Evolutionary conservation across 30 jellyfish, hydroid and myxozoan species (phyloP).

Genomic region (Aurelia aurita complex sp. Pacific): DNA sequence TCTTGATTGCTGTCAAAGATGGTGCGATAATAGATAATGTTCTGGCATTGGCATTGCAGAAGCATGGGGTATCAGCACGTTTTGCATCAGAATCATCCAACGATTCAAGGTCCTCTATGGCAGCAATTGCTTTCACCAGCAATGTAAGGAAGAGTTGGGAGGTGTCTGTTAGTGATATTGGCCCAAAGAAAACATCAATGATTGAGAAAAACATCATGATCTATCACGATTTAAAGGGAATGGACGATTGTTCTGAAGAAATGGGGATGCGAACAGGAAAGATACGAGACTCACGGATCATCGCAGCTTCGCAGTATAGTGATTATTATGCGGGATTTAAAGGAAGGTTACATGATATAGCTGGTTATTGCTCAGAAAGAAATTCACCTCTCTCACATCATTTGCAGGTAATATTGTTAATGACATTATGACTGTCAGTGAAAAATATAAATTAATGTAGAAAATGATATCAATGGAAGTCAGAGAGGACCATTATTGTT

Average conservation of each 20-base stretch:
- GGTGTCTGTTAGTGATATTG: neutral
- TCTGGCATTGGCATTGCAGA: constrained; percentile 30
- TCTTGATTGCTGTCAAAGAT: constrained; percentile 27
- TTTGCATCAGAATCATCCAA: constrained; percentile 13
- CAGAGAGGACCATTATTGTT: too few relatives aligned
- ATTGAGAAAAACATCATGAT: neutral
- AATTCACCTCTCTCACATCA: too few relatives aligned
- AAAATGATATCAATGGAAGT: too few relatives aligned
- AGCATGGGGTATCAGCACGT: constrained; percentile 33
- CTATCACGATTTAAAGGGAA: constrained; percentile 22
- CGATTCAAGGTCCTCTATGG: constrained; percentile 24
- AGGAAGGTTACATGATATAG: too few relatives aligned
- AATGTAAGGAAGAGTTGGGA: constrained; percentile 43
- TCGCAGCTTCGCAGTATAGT: constrained; percentile 6
- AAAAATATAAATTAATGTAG: too few relatives aligned
- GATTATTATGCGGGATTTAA: neutral
- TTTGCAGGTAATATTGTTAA: too few relatives aligned
- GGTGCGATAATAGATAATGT: neutral
- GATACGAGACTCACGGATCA: constrained; percentile 23
- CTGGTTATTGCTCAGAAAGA: too few relatives aligned
- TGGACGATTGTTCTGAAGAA: constrained; percentile 53
- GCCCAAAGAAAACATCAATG: neutral
- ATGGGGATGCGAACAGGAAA: constrained; percentile 34
- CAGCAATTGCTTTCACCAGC: constrained; percentile 44
- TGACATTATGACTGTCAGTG: too few relatives aligned